Conservation (phyloP, 1,140 invertebrate genomes). For the Argopecten irradians region DNA sequence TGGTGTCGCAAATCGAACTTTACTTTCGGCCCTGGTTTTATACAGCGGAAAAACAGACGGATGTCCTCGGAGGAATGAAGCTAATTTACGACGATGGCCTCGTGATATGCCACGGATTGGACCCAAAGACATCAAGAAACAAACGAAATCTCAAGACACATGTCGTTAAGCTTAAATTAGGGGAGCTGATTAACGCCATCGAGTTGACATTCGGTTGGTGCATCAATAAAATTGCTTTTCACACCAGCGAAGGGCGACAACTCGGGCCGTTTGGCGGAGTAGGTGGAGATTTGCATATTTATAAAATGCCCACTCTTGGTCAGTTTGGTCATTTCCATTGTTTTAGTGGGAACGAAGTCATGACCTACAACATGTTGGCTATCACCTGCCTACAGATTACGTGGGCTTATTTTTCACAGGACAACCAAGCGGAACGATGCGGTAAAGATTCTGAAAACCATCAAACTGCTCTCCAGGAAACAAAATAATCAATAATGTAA, state of each 20-base stretch:
- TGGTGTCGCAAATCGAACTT: neutral
- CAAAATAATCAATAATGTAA: too few relatives aligned
- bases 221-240: neutral
- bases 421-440: neutral
- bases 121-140: neutral
- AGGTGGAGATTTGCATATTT: neutral
- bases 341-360: neutral
- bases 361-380: neutral
- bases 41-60: neutral
- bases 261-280: neutral
- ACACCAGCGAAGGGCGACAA: neutral
- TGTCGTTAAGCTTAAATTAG: neutral
- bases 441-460: too few relatives aligned
- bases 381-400: neutral
- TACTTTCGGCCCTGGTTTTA: neutral
- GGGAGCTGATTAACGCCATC: neutral
- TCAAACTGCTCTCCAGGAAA: too few relatives aligned
- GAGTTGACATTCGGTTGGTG: neutral
- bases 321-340: neutral
- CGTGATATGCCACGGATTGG: neutral
- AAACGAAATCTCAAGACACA: neutral
- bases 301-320: neutral
- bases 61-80: neutral
- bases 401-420: neutral
- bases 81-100: neutral